phyloP scores from a whole-genome alignment of 1,140 invertebrate species.

The Panagrolaimus sp. region DNA sequence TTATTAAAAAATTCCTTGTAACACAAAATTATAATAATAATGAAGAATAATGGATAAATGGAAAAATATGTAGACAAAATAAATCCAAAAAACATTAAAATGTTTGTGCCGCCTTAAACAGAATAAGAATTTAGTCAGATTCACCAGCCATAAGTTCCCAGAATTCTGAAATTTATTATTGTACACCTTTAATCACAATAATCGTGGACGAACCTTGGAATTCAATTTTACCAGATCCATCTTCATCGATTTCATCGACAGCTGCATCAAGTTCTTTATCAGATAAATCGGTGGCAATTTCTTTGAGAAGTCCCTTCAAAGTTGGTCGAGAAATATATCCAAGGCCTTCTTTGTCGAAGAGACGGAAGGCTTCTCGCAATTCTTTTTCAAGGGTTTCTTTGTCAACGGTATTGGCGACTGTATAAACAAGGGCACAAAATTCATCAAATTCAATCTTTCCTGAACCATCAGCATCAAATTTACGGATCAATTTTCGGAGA shows the following conservation, averaged over 20 bases:
- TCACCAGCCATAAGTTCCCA: conserved; percentile 59
- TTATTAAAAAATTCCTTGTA: too few relatives aligned
- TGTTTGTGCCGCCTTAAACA: too few relatives aligned
- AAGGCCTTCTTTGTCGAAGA: conserved; percentile 58
- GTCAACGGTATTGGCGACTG: conserved; percentile 58
- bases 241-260: conserved; percentile 58
- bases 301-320: conserved; percentile 54
- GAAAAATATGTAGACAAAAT: too few relatives aligned
- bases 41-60: too few relatives aligned
- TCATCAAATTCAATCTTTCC: conserved; percentile 58
- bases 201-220: conserved; percentile 26
- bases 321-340: conserved; percentile 58
- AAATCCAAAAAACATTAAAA: too few relatives aligned
- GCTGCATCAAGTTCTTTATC: conserved; percentile 53
- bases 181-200: too few relatives aligned
- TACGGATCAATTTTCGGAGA: conserved; percentile 51
- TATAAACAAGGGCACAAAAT: conserved; percentile 58
- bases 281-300: conserved; percentile 55
- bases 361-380: conserved; percentile 56
- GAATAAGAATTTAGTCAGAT: conserved; percentile 13
- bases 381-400: conserved; percentile 58
- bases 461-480: conserved; percentile 58
- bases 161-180: too few relatives aligned
- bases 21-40: too few relatives aligned
- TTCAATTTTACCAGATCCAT: conserved; percentile 57